A percentile compares a stretch with the other conserved stretches of the same genome.
These are phyloP conservation scores for Oryzias javanicus DNA, from an alignment of 2,113 vertebrate species.

Conservation along the genomic window DNA sequence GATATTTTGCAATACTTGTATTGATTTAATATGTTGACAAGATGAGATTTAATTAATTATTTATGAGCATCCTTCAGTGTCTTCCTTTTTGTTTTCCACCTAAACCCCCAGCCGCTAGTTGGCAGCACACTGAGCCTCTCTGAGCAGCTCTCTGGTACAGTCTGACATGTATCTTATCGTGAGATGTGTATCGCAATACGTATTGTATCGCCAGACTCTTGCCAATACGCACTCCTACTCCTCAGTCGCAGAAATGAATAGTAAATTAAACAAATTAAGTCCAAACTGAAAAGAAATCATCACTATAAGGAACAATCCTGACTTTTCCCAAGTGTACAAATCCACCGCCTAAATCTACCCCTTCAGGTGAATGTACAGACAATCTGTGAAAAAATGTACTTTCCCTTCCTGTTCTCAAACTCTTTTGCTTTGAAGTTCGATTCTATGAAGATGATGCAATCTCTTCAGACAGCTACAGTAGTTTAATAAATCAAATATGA, in stretches of 20 bases:
- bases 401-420: conserved; percentile 21
- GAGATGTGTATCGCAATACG: no score
- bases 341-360: not conserved
- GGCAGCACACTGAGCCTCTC: no score
- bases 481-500: conserved; percentile 30
- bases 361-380: conserved; percentile 32
- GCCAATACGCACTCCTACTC: conserved; percentile 8
- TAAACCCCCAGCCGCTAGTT: no score
- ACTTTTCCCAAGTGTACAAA: conserved; percentile 29
- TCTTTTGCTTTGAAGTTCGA: conserved; percentile 14
- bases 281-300: conserved; percentile 48
- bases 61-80: no score
- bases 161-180: no score
- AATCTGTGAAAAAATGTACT: conserved; percentile 30
- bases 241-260: conserved; percentile 49
- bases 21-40: no score
- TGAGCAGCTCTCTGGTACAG: no score
- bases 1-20: conserved; percentile 46
- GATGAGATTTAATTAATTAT: no score
- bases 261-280: conserved; percentile 61
- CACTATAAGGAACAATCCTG: conserved; percentile 51
- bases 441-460: conserved; percentile 20
- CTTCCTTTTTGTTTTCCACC: no score
- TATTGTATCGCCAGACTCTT: no score
- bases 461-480: conserved; percentile 7